These are phyloP conservation scores for Malthinus seriepunctatus DNA, from an alignment of 2,888 invertebrate species.

Conservation along the genomic window DNA sequence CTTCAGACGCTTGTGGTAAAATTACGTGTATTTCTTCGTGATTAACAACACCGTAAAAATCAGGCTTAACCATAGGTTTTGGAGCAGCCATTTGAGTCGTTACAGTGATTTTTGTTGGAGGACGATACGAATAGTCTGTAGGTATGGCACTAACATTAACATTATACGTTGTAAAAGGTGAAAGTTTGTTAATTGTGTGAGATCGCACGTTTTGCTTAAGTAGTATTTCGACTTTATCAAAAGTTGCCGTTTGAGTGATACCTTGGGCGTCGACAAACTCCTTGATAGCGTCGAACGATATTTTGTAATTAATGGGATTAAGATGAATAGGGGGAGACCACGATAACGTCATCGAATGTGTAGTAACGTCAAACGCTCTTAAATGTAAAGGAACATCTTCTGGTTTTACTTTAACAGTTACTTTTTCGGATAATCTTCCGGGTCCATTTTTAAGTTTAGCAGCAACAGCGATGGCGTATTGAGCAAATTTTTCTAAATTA, in stretches of 20 bases:
- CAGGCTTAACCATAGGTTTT: slow-evolving; percentile 94
- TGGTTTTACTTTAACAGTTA: slow-evolving; percentile 85
- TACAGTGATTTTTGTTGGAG: slow-evolving; percentile 90
- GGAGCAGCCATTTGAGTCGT: slow-evolving; percentile 97
- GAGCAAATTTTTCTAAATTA: slow-evolving; percentile 87
- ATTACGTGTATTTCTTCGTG: slow-evolving; percentile 89
- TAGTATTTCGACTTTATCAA: slow-evolving; percentile 72
- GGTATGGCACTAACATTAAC: slow-evolving; percentile 92
- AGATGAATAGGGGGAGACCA: slow-evolving; percentile 90
- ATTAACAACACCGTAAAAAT: slow-evolving; percentile 88
- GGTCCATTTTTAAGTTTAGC: slow-evolving; percentile 80
- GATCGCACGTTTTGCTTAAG: slow-evolving; percentile 72
- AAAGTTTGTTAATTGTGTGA: slow-evolving; percentile 83
- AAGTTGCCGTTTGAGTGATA: slow-evolving; percentile 84
- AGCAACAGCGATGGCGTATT: slow-evolving; percentile 89
- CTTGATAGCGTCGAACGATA: slow-evolving; percentile 90
- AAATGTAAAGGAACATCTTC: slow-evolving; percentile 91
- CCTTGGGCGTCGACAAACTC: slow-evolving; percentile 94
- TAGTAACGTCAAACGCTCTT: slow-evolving; percentile 87
- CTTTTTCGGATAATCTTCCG: slow-evolving; percentile 84
- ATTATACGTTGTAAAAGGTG: slow-evolving; percentile 92
- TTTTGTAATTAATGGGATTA: slow-evolving; percentile 87
- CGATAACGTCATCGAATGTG: slow-evolving; percentile 89
- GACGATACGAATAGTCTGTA: slow-evolving; percentile 77
- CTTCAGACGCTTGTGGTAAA: slow-evolving; percentile 94